phyloP scores from a whole-genome alignment of 2,113 vertebrate species.

The Pseudopodoces humilis region DNA sequence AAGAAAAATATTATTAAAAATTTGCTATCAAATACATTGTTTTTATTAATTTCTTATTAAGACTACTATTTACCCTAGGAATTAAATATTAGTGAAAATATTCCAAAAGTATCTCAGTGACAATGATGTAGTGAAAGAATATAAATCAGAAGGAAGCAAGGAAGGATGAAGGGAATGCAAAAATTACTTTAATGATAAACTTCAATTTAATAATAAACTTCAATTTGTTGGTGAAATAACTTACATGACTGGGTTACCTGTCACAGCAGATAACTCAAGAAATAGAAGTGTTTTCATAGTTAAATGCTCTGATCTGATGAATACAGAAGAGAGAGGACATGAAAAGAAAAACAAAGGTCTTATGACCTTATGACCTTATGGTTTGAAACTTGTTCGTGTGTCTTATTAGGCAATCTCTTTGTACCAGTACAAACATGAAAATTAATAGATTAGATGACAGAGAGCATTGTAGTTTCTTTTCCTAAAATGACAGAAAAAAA shows the following conservation, averaged over 20 bases:
- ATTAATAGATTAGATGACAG: neutral
- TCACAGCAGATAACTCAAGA: neutral
- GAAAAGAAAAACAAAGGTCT: neutral
- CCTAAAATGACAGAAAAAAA: neutral
- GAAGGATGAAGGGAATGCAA: neutral
- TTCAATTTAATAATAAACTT: neutral
- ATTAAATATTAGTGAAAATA: neutral
- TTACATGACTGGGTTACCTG: neutral
- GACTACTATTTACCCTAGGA: neutral
- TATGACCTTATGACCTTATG: neutral
- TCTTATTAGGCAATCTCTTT: neutral
- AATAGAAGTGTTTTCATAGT: neutral
- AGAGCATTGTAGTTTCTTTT: neutral
- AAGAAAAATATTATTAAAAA: neutral
- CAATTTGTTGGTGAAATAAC: neutral
- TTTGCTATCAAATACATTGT: neutral
- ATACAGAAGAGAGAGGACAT: neutral
- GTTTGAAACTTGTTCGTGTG: neutral
- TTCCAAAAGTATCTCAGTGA: neutral
- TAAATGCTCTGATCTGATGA: neutral
- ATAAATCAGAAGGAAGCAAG: neutral
- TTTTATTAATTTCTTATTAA: neutral
- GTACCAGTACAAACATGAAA: neutral
- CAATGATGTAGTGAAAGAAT: neutral
- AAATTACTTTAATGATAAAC: neutral